Evolutionary conservation across 2,888 invertebrate genomes (phyloP), one percentile per base, ranked within the genome.

Genomic region (Dorcus hopei): DNA sequence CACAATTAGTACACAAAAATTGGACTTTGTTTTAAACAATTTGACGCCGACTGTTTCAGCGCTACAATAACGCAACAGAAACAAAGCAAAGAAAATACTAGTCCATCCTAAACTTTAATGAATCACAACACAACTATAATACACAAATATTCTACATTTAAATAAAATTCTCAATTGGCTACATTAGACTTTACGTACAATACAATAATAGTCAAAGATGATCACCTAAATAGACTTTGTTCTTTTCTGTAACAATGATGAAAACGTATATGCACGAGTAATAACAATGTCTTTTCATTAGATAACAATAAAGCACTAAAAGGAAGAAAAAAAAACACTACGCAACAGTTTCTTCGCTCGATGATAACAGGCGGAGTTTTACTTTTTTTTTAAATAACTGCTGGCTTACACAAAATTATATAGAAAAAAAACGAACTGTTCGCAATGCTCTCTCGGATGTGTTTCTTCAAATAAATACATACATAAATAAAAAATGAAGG

Each of bases 91-190:
- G 26, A 33, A 33, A 33, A 33, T 33, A 33, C 26, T 33, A 49
- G 50, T 52, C 45, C 45, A 51, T 23, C 26, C 51, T 39, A 43
- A 49, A 52, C 19, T 43, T 48, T 47, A 53, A 38, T 47, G 45
- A 57, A 57, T 57, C 57, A 57, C 57, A 57, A 57, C 57, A 57
- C 56, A 50, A 50, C 42, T 55, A 51, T 56, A 56, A 56, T 57
- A 57, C 57, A 48, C 48, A 51, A 50, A 50, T 7, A 38, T 50
- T 51, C 40, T 51, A 40, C 50, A 42, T 43, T 42, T 39, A 57
- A 57, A 57, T 57, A 45, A 45, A 42, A 45, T 45, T 45, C 45
- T 33, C 5, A 33, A 33, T 33, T 33, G 5, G 26, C 26, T 33
- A 33, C 26, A 33, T 33, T 33, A 33, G 26, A 33, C 3, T 33